Conservation (phyloP, 2,113 vertebrate species). For the Herpetotheres cachinnans region DNA sequence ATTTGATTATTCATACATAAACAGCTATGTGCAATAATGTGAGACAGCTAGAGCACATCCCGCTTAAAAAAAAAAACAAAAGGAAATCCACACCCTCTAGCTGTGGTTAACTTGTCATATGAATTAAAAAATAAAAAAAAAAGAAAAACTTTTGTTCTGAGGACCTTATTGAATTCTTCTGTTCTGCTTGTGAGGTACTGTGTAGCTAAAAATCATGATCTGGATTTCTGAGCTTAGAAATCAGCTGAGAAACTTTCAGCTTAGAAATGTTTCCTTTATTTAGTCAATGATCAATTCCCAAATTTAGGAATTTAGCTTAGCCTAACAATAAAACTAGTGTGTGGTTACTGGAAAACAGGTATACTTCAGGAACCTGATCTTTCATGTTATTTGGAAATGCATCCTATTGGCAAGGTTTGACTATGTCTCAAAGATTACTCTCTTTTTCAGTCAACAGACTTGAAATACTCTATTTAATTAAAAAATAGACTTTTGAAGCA, state of each 20-base stretch:
- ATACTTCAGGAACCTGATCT: neutral
- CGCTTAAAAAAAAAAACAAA: neutral
- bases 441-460: neutral
- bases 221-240: neutral
- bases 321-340: neutral
- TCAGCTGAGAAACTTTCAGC: neutral
- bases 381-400: neutral
- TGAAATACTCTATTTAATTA: neutral
- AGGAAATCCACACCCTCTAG: neutral
- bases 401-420: neutral
- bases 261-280: neutral
- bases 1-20: constrained; percentile 18
- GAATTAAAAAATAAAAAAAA: neutral
- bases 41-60: neutral
- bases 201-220: neutral
- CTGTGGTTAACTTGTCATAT: neutral
- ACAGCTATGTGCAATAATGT: neutral
- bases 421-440: neutral
- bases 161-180: neutral
- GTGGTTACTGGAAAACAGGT: neutral
- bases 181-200: neutral
- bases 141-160: neutral
- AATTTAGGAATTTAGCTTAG: neutral
- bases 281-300: neutral
- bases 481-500: neutral